Evolutionary conservation across 2,888 invertebrate genomes (phyloP).

Genomic region (Ecliptopera silaceata): DNA sequence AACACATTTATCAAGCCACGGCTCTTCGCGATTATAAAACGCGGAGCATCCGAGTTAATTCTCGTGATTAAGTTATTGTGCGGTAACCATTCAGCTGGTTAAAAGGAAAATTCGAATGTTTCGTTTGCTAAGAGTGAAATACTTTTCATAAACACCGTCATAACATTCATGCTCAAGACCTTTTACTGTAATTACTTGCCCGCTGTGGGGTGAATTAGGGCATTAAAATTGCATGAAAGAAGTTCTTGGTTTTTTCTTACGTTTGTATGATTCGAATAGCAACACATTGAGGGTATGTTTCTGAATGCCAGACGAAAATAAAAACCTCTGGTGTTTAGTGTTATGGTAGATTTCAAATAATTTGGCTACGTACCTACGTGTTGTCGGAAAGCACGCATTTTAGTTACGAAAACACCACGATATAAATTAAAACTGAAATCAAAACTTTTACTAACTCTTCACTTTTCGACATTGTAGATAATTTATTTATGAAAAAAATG

Average conservation of each 20-base stretch:
- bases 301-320: conserved; percentile 2
- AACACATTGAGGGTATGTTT: conserved; percentile 21
- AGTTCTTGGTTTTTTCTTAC: conserved; percentile 71
- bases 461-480: no score
- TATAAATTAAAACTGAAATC: no score
- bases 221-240: conserved; percentile 77
- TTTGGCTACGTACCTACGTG: no score
- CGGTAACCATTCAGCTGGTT: conserved; percentile 66
- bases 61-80: conserved; percentile 62
- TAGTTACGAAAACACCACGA: no score
- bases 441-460: no score
- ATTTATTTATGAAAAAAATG: no score
- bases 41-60: conserved; percentile 28
- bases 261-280: conserved; percentile 44
- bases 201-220: conserved; percentile 71
- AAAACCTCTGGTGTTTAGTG: neutral
- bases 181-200: conserved; percentile 78
- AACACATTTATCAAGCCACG: conserved; percentile 39
- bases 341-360: neutral
- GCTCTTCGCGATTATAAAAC: conserved; percentile 32
- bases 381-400: no score
- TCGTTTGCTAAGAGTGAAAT: conserved; percentile 64
- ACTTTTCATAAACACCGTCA: conserved; percentile 81
- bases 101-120: conserved; percentile 63
- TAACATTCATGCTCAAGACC: conserved; percentile 81